phyloP scores from a whole-genome alignment of 2,113 vertebrate genomes.

The Marmota monax region DNA sequence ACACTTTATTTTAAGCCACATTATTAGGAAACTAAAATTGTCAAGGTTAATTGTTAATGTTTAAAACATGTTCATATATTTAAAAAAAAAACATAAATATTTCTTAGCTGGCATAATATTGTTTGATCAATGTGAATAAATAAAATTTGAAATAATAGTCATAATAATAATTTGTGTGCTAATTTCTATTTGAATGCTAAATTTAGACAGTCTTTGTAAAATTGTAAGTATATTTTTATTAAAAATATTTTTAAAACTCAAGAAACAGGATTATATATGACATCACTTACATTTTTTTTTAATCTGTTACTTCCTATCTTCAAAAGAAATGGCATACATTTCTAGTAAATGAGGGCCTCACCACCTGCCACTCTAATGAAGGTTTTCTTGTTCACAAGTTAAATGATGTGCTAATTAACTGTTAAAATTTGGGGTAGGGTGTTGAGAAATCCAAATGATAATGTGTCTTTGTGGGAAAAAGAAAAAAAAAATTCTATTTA shows the following conservation, averaged over 20 bases:
- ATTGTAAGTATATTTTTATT: constrained; percentile 21
- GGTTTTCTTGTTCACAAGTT: constrained; percentile 64
- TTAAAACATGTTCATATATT: background rate
- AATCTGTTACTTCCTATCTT: constrained; percentile 57
- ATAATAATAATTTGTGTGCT: background rate
- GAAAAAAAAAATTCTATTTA: background rate
- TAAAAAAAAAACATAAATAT: background rate
- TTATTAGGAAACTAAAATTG: background rate
- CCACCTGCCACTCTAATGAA: constrained; percentile 56
- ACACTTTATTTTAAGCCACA: background rate
- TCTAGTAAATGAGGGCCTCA: constrained; percentile 58
- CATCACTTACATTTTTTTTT: constrained; percentile 65
- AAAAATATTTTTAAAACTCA: constrained; percentile 15
- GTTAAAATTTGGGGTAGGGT: constrained; percentile 47
- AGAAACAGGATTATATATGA: constrained; percentile 15
- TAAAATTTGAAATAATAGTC: background rate
- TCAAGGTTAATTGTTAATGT: background rate
- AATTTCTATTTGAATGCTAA: background rate
- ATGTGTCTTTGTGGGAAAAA: background rate
- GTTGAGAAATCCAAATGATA: constrained; percentile 60
- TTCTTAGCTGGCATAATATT: background rate
- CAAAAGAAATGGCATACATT: constrained; percentile 41
- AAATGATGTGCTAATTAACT: constrained; percentile 65
- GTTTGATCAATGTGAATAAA: background rate
- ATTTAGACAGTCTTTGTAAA: background rate